Conservation (phyloP, 2,113 vertebrate species). For the Phyllostomus discolor region DNA sequence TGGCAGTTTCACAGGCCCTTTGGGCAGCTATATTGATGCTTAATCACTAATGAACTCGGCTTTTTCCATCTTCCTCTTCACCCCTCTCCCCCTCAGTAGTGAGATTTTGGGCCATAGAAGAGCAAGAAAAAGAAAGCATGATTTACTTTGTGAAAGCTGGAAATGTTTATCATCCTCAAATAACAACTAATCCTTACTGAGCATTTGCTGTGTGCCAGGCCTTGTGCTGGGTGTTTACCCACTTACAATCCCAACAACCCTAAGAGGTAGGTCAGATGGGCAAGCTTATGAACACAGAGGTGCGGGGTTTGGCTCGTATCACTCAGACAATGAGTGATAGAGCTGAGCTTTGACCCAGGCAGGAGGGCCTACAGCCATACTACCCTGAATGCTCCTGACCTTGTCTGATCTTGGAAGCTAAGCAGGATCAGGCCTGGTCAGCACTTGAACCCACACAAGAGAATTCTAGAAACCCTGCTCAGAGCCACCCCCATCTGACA, state of each 20-base stretch:
- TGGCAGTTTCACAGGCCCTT: not conserved
- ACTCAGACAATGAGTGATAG: not conserved
- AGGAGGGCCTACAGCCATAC: not conserved
- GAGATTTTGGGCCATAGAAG: not conserved
- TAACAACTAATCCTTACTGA: not conserved
- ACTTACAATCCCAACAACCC: not conserved
- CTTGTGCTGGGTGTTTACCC: not conserved
- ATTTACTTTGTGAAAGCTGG: not conserved
- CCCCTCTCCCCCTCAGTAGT: not conserved
- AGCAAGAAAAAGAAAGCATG: not conserved
- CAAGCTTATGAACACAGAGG: not conserved
- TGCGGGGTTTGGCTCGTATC: not conserved
- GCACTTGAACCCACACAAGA: not conserved
- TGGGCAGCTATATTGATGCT: not conserved
- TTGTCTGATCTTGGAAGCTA: not conserved
- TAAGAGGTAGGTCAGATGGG: not conserved
- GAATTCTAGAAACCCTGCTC: not conserved
- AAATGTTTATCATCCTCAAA: not conserved
- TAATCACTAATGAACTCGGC: not conserved
- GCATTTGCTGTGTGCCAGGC: not conserved
- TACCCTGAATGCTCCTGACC: not conserved
- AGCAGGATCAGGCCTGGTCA: not conserved
- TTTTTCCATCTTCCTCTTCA: not conserved
- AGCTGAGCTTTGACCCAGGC: not conserved
- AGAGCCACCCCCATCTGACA: not conserved